Evolutionary conservation across 2,113 vertebrate species (phyloP).

Genomic region (Struthidea cinerea): DNA sequence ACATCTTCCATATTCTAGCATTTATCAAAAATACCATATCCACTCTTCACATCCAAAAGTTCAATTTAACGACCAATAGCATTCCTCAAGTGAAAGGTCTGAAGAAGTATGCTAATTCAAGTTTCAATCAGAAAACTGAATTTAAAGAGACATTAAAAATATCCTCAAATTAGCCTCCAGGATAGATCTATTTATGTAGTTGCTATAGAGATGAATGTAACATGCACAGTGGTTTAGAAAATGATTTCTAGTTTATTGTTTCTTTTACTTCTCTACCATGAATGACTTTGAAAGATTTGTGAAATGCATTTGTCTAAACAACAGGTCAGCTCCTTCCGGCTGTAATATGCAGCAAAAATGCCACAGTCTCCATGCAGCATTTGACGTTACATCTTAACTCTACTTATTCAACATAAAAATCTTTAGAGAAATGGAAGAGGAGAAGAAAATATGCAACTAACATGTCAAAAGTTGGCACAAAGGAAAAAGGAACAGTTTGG

Average conservation of each 20-base stretch:
- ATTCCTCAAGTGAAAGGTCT: neutral
- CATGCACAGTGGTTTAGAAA: conserved; percentile 9
- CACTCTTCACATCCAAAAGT: neutral
- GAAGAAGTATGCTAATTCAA: neutral
- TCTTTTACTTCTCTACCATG: neutral
- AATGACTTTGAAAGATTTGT: conserved; percentile 4
- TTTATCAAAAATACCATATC: neutral
- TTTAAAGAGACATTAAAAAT: conserved; percentile 55
- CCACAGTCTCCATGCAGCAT: neutral
- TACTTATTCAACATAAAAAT: neutral
- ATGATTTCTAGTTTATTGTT: conserved; percentile 29
- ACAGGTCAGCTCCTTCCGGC: neutral
- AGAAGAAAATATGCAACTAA: neutral
- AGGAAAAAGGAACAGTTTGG: neutral
- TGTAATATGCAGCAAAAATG: neutral
- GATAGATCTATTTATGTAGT: conserved; percentile 51
- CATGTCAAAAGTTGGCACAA: neutral
- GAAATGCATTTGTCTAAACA: conserved; percentile 9
- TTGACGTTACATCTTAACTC: neutral
- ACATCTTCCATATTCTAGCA: neutral
- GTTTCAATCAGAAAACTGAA: conserved; percentile 6
- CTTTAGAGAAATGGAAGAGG: neutral
- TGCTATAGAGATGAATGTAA: conserved; percentile 60
- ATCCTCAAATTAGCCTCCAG: conserved; percentile 52
- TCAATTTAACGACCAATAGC: neutral